Evolutionary conservation across 1,140 invertebrate species (phyloP).

Genomic region (Drosophila ogumai): DNA sequence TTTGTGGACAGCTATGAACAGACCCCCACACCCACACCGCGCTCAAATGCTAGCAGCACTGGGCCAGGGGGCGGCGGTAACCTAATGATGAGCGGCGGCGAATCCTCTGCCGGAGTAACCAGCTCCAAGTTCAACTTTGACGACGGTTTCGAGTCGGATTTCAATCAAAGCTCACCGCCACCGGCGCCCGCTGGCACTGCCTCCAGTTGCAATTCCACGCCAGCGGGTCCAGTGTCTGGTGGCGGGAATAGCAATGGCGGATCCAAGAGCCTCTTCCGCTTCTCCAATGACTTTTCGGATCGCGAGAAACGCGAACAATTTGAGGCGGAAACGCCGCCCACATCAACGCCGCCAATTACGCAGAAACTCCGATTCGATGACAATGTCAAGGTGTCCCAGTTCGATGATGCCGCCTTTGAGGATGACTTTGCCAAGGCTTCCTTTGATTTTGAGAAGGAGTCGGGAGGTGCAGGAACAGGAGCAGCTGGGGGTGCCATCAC

Average conservation of each 20-base stretch:
- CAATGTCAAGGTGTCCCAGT: conserved; percentile 84
- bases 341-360: conserved; percentile 69
- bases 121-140: conserved; percentile 81
- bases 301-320: conserved; percentile 82
- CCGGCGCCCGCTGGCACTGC: conserved; percentile 77
- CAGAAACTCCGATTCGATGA: conserved; percentile 84
- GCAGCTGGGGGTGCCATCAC: conserved; percentile 34
- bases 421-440: conserved; percentile 84
- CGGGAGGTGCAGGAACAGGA: conserved; percentile 66
- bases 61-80: conserved; percentile 28
- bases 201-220: conserved; percentile 79
- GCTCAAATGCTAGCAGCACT: conserved; percentile 76
- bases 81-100: conserved; percentile 65
- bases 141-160: conserved; percentile 84
- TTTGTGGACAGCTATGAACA: conserved; percentile 83
- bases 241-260: conserved; percentile 33
- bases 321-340: conserved; percentile 53
- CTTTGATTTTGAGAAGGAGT: conserved; percentile 81
- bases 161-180: conserved; percentile 82
- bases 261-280: conserved; percentile 84
- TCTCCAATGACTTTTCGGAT: conserved; percentile 87
- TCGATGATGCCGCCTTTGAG: conserved; percentile 82
- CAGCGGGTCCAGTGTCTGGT: conserved; percentile 61
- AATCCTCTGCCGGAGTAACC: conserved; percentile 56
- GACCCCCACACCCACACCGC: conserved; percentile 73